A percentile compares a stretch with the other conserved stretches of the same genome.
These are phyloP conservation scores for Mesoligia furuncula DNA, from an alignment of 2,888 invertebrate species.

Conservation along the genomic window DNA sequence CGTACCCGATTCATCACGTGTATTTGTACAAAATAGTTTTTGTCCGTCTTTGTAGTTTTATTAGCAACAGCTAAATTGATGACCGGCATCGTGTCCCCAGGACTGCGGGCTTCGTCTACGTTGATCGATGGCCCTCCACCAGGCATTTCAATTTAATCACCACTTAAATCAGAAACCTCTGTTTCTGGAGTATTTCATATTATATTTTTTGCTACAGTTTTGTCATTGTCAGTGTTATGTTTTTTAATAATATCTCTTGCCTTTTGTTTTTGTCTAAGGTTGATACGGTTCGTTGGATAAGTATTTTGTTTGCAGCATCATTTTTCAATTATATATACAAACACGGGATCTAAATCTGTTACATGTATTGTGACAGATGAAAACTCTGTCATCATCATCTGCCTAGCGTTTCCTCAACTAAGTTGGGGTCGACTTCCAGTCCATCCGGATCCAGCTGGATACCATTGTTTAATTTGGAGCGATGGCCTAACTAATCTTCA, in stretches of 20 bases:
- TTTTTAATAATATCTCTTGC: constrained; percentile 6
- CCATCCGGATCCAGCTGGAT: too few species aligned
- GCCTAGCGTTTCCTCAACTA: not conserved
- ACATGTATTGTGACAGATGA: not conserved
- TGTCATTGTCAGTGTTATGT: constrained; percentile 24
- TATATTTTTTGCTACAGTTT: constrained; percentile 39
- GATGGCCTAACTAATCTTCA: too few species aligned
- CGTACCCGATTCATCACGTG: constrained; percentile 73
- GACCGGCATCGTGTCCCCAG: constrained; percentile 69
- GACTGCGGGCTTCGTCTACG: constrained; percentile 68
- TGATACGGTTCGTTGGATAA: too few species aligned
- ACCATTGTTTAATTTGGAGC: too few species aligned
- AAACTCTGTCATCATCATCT: not conserved
- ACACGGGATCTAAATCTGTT: not conserved
- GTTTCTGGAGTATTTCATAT: constrained; percentile 47
- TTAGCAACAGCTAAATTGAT: constrained; percentile 78
- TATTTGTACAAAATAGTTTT: constrained; percentile 79
- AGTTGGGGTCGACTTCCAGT: too few species aligned
- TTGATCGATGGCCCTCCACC: constrained; percentile 74
- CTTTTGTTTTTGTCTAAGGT: not conserved
- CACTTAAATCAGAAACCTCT: constrained; percentile 68
- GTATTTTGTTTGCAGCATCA: not conserved
- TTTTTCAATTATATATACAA: not conserved
- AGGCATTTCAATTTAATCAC: constrained; percentile 75
- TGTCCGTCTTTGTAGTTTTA: constrained; percentile 75